Evolutionary conservation across 2,797 vertebrate species (phyloP).

Genomic region (Sebastes alutus): DNA sequence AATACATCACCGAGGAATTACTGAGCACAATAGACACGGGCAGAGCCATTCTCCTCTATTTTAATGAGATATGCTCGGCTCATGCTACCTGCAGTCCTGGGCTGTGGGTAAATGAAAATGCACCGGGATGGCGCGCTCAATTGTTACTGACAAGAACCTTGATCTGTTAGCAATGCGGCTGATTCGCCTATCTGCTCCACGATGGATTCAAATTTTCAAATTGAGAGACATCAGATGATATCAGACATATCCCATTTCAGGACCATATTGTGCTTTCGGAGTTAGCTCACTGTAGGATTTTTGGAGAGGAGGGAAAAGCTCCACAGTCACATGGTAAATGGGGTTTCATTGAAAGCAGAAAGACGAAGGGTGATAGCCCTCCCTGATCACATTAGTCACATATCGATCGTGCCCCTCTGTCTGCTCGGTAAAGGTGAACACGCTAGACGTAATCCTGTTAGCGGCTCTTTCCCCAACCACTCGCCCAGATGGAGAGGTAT

Average conservation of each 20-base stretch:
- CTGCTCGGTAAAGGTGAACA: conserved; percentile 68
- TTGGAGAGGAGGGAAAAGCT: conserved; percentile 9
- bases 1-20: conserved; percentile 68
- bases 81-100: conserved; percentile 36
- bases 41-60: conserved; percentile 56
- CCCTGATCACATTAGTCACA: conserved; percentile 73
- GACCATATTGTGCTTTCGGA: conserved; percentile 29
- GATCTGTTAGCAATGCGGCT: conserved; percentile 35
- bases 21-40: conserved; percentile 56
- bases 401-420: conserved; percentile 71
- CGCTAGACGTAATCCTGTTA: conserved; percentile 70
- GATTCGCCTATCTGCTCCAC: conserved; percentile 21
- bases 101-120: conserved; percentile 62
- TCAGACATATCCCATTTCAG: conserved; percentile 52
- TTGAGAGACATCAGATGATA: conserved; percentile 39
- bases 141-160: conserved; percentile 51
- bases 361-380: conserved; percentile 57
- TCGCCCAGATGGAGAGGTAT: conserved; percentile 26
- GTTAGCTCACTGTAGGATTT: not conserved
- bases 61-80: conserved; percentile 73
- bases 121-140: conserved; percentile 32
- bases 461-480: conserved; percentile 47
- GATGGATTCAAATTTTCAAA: conserved; percentile 47
- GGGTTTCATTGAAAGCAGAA: conserved; percentile 59
- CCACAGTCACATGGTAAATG: conserved; percentile 49